These are phyloP conservation scores for Cataglyphis hispanica DNA, from an alignment of 1,140 invertebrate genomes.

Conservation along the genomic window DNA sequence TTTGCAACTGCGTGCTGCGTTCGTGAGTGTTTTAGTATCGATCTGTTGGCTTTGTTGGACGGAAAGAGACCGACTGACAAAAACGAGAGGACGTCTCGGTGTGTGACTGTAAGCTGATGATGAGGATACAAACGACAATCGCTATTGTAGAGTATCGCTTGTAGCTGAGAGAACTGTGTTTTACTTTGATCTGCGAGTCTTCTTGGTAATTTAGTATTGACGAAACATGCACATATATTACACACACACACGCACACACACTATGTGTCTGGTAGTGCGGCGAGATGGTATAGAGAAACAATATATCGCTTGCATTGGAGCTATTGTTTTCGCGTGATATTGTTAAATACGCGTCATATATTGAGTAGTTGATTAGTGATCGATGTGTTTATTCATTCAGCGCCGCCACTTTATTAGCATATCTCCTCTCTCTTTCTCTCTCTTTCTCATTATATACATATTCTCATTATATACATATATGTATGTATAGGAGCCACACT, in stretches of 20 bases:
- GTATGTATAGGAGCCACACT: slow-evolving; percentile 39
- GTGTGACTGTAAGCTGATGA: slow-evolving; percentile 4
- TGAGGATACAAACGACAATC: slow-evolving; percentile 32
- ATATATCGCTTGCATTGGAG: slow-evolving; percentile 72
- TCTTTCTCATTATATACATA: slow-evolving; percentile 27
- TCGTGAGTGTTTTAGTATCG: slow-evolving; percentile 53
- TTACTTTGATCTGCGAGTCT: slow-evolving; percentile 55
- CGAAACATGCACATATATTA: slow-evolving; percentile 10
- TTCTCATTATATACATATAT: slow-evolving; percentile 36
- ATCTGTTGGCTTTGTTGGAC: slow-evolving; percentile 23
- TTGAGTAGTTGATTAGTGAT: slow-evolving; percentile 67
- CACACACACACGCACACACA: slow-evolving; percentile 25
- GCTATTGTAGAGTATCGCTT: slow-evolving; percentile 67
- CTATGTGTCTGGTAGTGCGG: slow-evolving; percentile 66
- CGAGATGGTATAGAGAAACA: slow-evolving; percentile 62
- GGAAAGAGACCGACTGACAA: slow-evolving; percentile 1
- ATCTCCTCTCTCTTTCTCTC: slow-evolving; percentile 14
- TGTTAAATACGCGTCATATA: slow-evolving; percentile 50
- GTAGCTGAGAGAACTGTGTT: slow-evolving; percentile 67
- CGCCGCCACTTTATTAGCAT: slow-evolving; percentile 47
- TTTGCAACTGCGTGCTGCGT: slow-evolving; percentile 39
- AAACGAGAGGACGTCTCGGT: slow-evolving; percentile 23
- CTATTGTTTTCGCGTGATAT: slow-evolving; percentile 60
- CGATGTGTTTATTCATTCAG: slow-evolving; percentile 56
- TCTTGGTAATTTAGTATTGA: slow-evolving; percentile 65